A percentile compares a stretch with the other conserved stretches of the same genome.
These are phyloP conservation scores for Andrena haemorrhoa DNA, from an alignment of 2,888 invertebrate genomes.

Conservation along the genomic window DNA sequence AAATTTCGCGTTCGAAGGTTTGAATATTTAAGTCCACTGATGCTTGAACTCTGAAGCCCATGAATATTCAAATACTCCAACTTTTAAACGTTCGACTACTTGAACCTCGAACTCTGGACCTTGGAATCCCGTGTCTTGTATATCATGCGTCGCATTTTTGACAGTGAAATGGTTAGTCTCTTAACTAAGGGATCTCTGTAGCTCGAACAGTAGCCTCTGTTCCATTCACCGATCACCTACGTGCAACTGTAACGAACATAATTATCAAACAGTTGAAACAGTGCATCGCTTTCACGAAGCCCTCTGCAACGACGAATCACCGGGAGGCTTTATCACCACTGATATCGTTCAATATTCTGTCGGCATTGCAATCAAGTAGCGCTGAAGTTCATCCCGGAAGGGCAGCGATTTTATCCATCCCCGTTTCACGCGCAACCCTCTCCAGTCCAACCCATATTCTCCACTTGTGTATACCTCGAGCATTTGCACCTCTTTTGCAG, in stretches of 20 bases:
- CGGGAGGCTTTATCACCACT: conserved; percentile 36
- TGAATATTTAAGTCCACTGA: not conserved
- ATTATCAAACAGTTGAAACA: conserved; percentile 47
- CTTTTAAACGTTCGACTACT: conserved; percentile 1
- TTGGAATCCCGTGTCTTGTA: not conserved
- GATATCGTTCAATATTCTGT: not conserved
- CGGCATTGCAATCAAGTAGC: conserved; percentile 8
- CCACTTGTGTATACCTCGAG: not conserved
- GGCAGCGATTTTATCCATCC: conserved; percentile 20
- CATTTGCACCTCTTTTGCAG: conserved; percentile 1
- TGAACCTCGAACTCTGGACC: not conserved
- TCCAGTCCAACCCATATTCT: not conserved
- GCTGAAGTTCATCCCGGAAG: conserved; percentile 7
- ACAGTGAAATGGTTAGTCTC: no score
- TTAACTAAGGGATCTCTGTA: no score
- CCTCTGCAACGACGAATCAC: not conserved
- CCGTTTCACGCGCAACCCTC: not conserved
- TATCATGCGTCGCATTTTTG: no score
- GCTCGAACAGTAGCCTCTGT: no score
- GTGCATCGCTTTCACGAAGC: not conserved
- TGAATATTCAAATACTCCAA: not conserved
- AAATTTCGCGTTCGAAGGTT: not conserved
- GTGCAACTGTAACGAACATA: conserved; percentile 56
- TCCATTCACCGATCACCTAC: conserved; percentile 6
- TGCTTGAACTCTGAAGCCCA: not conserved